Conservation (phyloP, 2,113 vertebrate species). For the Apus apus region DNA sequence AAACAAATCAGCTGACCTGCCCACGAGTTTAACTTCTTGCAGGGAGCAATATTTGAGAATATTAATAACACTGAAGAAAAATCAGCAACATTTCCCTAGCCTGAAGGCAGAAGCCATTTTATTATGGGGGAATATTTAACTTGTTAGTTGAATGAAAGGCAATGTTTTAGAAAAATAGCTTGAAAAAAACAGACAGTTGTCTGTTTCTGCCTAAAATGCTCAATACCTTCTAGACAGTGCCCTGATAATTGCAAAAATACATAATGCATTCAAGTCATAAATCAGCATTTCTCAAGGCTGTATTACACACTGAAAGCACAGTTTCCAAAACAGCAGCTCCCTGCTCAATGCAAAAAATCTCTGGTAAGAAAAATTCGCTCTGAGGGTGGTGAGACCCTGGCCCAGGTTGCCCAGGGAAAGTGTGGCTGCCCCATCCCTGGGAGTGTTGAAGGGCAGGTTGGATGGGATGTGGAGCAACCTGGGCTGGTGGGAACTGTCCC, state of each 20-base stretch:
- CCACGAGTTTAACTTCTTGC: background rate
- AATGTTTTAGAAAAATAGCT: background rate
- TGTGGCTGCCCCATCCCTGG: too few species aligned
- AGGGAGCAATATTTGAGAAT: background rate
- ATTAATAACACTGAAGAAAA: background rate
- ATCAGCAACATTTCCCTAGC: background rate
- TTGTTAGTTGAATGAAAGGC: background rate
- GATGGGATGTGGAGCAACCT: too few species aligned
- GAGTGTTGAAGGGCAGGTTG: too few species aligned
- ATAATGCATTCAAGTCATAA: background rate
- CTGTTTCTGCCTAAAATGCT: background rate
- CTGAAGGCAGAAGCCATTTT: background rate
- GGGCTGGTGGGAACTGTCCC: too few species aligned
- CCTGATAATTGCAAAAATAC: slow-evolving; percentile 20
- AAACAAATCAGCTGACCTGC: background rate
- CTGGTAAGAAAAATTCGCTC: background rate
- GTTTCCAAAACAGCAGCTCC: slow-evolving; percentile 1
- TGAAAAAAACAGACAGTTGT: background rate
- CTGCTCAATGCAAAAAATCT: background rate
- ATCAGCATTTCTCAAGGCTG: slow-evolving; percentile 28
- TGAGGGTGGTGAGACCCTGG: too few species aligned
- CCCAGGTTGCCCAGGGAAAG: too few species aligned
- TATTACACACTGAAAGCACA: background rate
- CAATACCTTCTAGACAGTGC: background rate
- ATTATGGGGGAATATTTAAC: background rate